Conservation (phyloP, 1,140 invertebrate genomes). For the Sycophaga agraensis region DNA sequence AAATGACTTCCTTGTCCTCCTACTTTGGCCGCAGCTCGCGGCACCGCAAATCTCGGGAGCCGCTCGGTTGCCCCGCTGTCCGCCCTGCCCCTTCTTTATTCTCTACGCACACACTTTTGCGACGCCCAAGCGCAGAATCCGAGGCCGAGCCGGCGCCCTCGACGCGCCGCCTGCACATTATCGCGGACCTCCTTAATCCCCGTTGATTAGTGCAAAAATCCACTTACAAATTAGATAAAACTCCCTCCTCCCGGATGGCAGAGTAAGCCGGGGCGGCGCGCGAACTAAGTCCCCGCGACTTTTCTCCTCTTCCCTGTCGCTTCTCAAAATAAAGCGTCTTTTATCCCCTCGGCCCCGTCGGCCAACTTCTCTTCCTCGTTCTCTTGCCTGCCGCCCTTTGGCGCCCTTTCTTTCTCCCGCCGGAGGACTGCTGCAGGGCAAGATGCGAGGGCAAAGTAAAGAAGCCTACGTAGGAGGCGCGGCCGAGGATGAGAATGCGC, state of each 20-base stretch:
- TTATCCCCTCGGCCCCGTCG: no score
- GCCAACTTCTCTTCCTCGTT: no score
- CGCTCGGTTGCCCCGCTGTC: no score
- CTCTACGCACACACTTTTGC: background rate
- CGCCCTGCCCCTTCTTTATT: no score
- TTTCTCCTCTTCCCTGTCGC: background rate
- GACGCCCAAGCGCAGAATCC: background rate
- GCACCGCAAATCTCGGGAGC: no score
- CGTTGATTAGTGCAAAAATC: conserved; percentile 60
- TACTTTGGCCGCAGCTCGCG: conserved; percentile 47
- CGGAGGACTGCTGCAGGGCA: no score
- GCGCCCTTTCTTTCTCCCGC: no score
- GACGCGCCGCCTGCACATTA: conserved; percentile 7
- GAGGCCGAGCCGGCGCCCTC: no score
- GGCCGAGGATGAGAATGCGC: conserved; percentile 1
- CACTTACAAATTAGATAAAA: conserved; percentile 58
- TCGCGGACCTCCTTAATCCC: conserved; percentile 49
- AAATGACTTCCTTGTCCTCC: conserved; percentile 55
- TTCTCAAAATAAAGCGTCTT: conserved; percentile 21
- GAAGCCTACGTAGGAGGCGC: no score
- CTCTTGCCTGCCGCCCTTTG: no score
- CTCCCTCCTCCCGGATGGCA: no score
- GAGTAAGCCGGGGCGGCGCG: conserved; percentile 37
- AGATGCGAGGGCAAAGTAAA: conserved; percentile 14
- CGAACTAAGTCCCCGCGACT: background rate